These are phyloP conservation scores for Hydra vulgaris DNA, from an alignment of 30 jellyfish, hydroid and myxozoan genomes.

Conservation along the genomic window DNA sequence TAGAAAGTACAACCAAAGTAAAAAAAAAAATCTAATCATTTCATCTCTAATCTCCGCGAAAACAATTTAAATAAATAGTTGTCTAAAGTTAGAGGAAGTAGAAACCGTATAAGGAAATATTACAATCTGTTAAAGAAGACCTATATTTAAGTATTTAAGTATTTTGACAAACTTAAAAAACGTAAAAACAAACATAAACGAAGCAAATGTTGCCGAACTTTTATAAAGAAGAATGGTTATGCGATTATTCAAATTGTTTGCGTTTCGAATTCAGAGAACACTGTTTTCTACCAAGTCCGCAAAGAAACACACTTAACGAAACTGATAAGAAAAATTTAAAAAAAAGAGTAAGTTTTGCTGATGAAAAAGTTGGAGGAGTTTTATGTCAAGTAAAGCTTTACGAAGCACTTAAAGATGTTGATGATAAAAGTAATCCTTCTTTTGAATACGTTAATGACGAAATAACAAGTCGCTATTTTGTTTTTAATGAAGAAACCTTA, in stretches of 20 bases:
- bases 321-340: not conserved
- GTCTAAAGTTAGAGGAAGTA: not conserved
- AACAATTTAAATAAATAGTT: not conserved
- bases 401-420: not conserved
- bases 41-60: not conserved
- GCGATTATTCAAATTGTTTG: not conserved
- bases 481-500: not conserved
- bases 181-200: not conserved
- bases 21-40: not conserved
- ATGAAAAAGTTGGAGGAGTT: not conserved
- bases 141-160: no score
- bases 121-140: not conserved
- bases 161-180: not conserved
- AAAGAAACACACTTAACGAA: not conserved
- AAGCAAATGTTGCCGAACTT: not conserved
- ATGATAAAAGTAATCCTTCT: not conserved
- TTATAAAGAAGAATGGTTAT: not conserved
- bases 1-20: not conserved
- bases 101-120: not conserved
- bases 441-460: not conserved
- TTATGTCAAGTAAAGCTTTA: not conserved
- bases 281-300: not conserved
- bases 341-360: not conserved
- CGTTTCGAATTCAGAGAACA: not conserved
- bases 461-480: not conserved